These are phyloP conservation scores for Nerophis lumbriciformis DNA, from an alignment of 2,113 vertebrate genomes.

Conservation along the genomic window DNA sequence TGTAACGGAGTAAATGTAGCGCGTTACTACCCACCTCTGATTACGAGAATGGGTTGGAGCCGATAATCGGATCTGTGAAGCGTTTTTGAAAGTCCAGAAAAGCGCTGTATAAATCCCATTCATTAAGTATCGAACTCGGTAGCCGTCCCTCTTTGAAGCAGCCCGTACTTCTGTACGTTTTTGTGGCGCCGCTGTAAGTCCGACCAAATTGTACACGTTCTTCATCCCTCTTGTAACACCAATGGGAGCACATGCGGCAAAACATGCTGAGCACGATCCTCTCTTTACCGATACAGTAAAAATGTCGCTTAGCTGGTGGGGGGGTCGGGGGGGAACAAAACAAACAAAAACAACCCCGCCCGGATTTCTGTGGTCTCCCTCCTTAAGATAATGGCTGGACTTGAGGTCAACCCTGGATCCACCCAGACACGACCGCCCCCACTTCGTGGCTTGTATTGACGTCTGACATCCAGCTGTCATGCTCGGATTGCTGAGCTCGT, in stretches of 20 bases:
- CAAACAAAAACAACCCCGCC: neutral
- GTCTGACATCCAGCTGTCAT: neutral
- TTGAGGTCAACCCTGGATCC: constrained; percentile 5
- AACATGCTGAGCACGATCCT: neutral
- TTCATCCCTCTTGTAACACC: constrained; percentile 16
- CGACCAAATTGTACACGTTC: constrained; percentile 14
- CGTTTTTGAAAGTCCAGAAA: too few relatives aligned
- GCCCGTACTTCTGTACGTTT: constrained; percentile 5
- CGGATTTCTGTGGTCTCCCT: neutral
- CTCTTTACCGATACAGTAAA: neutral
- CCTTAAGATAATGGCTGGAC: neutral
- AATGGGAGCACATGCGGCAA: constrained; percentile 5
- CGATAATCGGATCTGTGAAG: too few relatives aligned
- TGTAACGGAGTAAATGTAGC: too few relatives aligned
- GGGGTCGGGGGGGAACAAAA: too few relatives aligned
- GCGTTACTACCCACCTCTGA: too few relatives aligned
- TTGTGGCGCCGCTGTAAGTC: constrained; percentile 9
- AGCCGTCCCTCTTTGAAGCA: too few relatives aligned
- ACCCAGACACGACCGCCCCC: constrained; percentile 2
- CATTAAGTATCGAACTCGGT: too few relatives aligned
- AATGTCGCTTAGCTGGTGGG: neutral
- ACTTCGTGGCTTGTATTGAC: neutral
- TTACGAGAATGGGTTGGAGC: too few relatives aligned
- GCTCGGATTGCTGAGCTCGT: neutral
- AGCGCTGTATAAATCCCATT: too few relatives aligned